Evolutionary conservation across 1,140 invertebrate species (phyloP).

Genomic region (Anastrepha obliqua): DNA sequence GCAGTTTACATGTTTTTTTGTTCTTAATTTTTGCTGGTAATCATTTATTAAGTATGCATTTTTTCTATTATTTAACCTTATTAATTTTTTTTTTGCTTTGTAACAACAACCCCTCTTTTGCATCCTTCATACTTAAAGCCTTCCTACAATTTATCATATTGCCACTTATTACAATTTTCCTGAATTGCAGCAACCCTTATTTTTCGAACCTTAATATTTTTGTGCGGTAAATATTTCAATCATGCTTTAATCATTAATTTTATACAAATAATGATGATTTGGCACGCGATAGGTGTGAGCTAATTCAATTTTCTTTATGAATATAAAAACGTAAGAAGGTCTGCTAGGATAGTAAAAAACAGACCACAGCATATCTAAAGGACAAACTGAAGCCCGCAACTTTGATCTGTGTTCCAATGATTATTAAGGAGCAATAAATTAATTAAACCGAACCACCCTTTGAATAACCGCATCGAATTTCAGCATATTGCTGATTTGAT

Average conservation of each 20-base stretch:
- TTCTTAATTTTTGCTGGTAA: background rate
- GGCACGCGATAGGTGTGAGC: conserved; percentile 69
- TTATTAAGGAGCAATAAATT: conserved; percentile 64
- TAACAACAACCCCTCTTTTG: background rate
- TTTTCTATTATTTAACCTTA: background rate
- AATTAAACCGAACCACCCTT: conserved; percentile 65
- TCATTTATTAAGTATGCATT: background rate
- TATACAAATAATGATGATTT: conserved; percentile 65
- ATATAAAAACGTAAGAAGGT: background rate
- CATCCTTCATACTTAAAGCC: background rate
- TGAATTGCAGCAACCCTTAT: background rate
- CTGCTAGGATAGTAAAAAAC: background rate
- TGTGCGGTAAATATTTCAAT: conserved; percentile 68
- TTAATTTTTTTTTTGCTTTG: background rate
- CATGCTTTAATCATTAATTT: conserved; percentile 72
- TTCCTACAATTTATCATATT: conserved; percentile 36
- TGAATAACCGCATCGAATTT: conserved; percentile 73
- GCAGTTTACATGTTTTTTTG: background rate
- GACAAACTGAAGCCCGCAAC: background rate
- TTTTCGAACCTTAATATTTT: background rate
- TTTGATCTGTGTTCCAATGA: background rate
- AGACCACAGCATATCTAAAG: background rate
- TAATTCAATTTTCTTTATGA: conserved; percentile 3
- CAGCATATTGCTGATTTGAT: conserved; percentile 56
- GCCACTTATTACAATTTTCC: background rate